A percentile compares a stretch with the other conserved stretches of the same genome.
phyloP scores from a whole-genome alignment of 2,888 invertebrate genomes.

The Bellardia bayeri region DNA sequence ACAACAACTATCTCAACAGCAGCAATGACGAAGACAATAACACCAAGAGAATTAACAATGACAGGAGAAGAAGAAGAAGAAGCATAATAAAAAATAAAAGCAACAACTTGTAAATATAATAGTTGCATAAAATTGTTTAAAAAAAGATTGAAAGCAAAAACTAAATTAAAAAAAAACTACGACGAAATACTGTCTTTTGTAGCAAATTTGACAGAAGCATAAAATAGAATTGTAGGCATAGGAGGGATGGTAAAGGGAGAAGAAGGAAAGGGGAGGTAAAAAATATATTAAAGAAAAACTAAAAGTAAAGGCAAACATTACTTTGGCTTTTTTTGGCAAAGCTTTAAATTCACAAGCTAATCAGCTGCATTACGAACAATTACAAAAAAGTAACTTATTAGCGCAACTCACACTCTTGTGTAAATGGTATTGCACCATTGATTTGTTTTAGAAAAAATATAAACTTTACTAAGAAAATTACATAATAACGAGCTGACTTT shows the following conservation, averaged over 20 bases:
- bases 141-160: neutral
- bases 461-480: no score
- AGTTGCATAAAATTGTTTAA: slow-evolving; percentile 42
- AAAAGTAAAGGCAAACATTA: neutral
- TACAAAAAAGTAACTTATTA: no score
- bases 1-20: slow-evolving; percentile 16
- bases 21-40: neutral
- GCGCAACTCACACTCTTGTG: no score
- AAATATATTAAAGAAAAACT: neutral
- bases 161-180: neutral
- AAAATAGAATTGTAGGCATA: neutral
- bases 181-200: slow-evolving; percentile 18
- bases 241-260: neutral
- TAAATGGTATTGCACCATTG: no score
- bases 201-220: slow-evolving; percentile 10
- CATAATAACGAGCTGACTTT: no score
- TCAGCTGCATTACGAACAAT: no score
- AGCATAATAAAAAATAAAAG: neutral
- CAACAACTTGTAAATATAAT: neutral
- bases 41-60: neutral
- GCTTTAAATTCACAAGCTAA: no score
- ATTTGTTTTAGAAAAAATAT: no score
- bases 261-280: neutral
- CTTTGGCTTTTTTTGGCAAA: neutral
- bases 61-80: neutral